Conservation (phyloP, 2,113 vertebrate genomes). For the Hippocampus mohnikei region DNA sequence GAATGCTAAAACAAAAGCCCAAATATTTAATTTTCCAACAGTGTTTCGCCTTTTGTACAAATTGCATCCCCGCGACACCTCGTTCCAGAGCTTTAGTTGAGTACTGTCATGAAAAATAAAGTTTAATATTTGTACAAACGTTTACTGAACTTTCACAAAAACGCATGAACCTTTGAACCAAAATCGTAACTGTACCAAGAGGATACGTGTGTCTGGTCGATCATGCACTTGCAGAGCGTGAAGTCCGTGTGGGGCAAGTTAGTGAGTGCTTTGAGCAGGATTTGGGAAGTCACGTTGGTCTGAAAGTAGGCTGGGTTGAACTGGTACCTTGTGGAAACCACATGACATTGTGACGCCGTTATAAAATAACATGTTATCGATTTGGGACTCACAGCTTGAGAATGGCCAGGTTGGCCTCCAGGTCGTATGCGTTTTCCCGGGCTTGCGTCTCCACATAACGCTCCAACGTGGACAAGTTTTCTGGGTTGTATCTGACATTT, state of each 20-base stretch:
- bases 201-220: slow-evolving; percentile 93
- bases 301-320: slow-evolving; percentile 96
- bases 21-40: too few relatives aligned
- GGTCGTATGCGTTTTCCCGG: slow-evolving; percentile 85
- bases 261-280: slow-evolving; percentile 93
- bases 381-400: slow-evolving; percentile 82
- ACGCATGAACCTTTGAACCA: not conserved
- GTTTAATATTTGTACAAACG: not conserved
- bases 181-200: slow-evolving; percentile 45
- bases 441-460: slow-evolving; percentile 90
- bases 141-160: not conserved
- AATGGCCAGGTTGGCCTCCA: slow-evolving; percentile 89
- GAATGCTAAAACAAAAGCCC: too few relatives aligned
- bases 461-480: slow-evolving; percentile 85
- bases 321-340: slow-evolving; percentile 80
- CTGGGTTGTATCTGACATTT: slow-evolving; percentile 83
- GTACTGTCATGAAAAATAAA: too few relatives aligned
- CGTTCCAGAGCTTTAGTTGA: too few relatives aligned
- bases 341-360: not conserved
- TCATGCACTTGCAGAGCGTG: slow-evolving; percentile 96
- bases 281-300: slow-evolving; percentile 85
- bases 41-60: too few relatives aligned
- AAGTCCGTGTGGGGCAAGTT: slow-evolving; percentile 96
- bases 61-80: too few relatives aligned
- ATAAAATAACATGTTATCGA: not conserved